Evolutionary conservation across 2,113 vertebrate genomes (phyloP).

Genomic region (Coturnix japonica): DNA sequence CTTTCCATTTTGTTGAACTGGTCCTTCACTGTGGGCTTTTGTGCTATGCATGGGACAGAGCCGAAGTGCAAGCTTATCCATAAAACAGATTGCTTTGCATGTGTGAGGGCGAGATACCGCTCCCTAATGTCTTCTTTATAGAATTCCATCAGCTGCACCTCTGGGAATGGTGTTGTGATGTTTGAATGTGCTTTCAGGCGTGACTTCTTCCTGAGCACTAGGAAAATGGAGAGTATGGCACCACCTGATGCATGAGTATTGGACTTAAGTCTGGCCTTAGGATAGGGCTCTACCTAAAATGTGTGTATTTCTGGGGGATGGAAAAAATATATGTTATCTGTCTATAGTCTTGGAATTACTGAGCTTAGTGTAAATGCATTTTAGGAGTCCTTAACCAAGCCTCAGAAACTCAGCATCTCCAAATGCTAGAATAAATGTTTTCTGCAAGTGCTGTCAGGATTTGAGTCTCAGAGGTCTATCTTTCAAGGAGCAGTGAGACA

Average conservation of each 20-base stretch:
- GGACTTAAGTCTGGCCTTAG: not conserved
- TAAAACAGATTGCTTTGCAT: not conserved
- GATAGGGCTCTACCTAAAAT: not conserved
- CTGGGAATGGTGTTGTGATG: not conserved
- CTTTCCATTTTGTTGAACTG: no score
- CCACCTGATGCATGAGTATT: not conserved
- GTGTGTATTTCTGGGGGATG: not conserved
- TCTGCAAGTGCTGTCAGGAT: not conserved
- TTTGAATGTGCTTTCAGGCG: not conserved
- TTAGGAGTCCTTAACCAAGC: not conserved
- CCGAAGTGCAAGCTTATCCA: fast-evolving
- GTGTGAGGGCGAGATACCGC: not conserved
- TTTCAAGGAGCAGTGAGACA: not conserved
- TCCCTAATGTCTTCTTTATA: not conserved
- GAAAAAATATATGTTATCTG: not conserved
- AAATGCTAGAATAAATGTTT: fast-evolving
- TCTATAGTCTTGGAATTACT: not conserved
- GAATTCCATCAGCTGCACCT: not conserved
- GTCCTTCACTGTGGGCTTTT: fast-evolving
- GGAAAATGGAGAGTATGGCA: not conserved
- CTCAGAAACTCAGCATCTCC: not conserved
- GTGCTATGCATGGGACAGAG: not conserved
- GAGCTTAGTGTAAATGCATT: not conserved
- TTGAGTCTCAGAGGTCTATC: not conserved
- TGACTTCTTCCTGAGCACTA: not conserved